These are phyloP conservation scores for Hesperophylax magnus DNA, from an alignment of 1,140 invertebrate species.

Conservation along the genomic window DNA sequence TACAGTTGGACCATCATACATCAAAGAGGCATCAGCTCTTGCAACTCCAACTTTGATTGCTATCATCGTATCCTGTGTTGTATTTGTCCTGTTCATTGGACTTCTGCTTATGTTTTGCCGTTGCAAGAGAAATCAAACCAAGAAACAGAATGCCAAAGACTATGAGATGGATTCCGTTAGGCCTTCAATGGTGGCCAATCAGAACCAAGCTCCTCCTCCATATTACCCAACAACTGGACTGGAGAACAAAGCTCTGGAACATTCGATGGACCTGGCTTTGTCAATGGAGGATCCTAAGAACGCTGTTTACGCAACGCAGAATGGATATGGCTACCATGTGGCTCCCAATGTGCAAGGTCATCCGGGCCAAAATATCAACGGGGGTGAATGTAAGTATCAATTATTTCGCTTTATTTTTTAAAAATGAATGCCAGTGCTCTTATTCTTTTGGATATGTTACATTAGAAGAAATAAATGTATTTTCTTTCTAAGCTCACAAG, in stretches of 20 bases:
- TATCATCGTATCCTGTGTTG: slow-evolving; percentile 85
- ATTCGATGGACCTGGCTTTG: slow-evolving; percentile 85
- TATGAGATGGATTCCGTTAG: slow-evolving; percentile 90
- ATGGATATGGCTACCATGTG: slow-evolving; percentile 87
- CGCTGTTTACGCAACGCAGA: slow-evolving; percentile 84
- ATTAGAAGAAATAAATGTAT: background rate
- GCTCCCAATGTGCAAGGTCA: slow-evolving; percentile 69
- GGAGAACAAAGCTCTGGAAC: slow-evolving; percentile 92
- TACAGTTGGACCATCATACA: slow-evolving; percentile 84
- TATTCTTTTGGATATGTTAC: no score
- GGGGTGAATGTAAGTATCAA: slow-evolving; percentile 79
- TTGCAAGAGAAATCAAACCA: slow-evolving; percentile 85
- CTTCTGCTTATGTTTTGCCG: slow-evolving; percentile 88
- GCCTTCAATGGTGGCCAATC: slow-evolving; percentile 84
- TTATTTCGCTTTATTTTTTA: slow-evolving; percentile 24
- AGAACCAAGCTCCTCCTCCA: slow-evolving; percentile 86
- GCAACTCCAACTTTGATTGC: slow-evolving; percentile 85
- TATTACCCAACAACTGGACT: slow-evolving; percentile 88
- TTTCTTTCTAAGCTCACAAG: background rate
- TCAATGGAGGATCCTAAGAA: slow-evolving; percentile 87
- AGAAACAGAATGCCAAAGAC: slow-evolving; percentile 86
- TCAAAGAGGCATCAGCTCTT: slow-evolving; percentile 82
- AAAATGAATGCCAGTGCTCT: background rate
- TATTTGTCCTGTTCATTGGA: slow-evolving; percentile 83
- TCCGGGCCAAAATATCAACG: slow-evolving; percentile 76